Evolutionary conservation across 2,797 vertebrate species (phyloP).

Genomic region (Clarias fuscus): DNA sequence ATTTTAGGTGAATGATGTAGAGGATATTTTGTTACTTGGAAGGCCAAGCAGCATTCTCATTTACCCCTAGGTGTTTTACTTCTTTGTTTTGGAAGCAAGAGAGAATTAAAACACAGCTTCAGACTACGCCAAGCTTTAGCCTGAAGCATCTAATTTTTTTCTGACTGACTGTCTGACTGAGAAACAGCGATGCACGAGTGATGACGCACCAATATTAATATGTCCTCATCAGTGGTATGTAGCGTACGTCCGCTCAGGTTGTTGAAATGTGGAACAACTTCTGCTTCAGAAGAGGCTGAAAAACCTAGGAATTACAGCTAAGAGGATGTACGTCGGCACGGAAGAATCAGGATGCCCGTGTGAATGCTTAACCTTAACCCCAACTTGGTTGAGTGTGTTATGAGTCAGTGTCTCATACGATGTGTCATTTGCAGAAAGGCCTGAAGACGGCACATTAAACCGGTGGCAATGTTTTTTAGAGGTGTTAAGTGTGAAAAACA

Average conservation of each 20-base stretch:
- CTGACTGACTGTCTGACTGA: not conserved
- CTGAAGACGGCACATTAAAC: slow-evolving; percentile 4
- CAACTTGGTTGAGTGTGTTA: slow-evolving; percentile 8
- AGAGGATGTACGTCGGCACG: not conserved
- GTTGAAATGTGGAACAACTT: slow-evolving; percentile 14
- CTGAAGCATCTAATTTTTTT: not conserved
- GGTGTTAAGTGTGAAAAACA: not conserved
- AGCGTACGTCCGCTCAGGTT: not conserved
- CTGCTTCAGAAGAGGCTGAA: not conserved
- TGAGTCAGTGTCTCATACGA: slow-evolving; percentile 27
- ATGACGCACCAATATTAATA: not conserved
- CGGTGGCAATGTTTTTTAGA: not conserved
- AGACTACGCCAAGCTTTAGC: not conserved
- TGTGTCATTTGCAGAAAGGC: not conserved
- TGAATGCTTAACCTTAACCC: not conserved
- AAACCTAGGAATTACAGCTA: not conserved
- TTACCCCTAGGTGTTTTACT: not conserved
- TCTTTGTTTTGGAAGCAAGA: not conserved
- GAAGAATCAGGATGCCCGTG: not conserved
- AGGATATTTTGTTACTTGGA: not conserved
- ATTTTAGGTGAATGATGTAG: not conserved
- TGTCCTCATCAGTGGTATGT: not conserved
- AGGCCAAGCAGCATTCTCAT: not conserved
- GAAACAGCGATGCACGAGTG: not conserved
- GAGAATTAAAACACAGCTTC: not conserved